Evolutionary conservation across 2,797 vertebrate genomes (phyloP).

Genomic region (Calcarius lapponicus): DNA sequence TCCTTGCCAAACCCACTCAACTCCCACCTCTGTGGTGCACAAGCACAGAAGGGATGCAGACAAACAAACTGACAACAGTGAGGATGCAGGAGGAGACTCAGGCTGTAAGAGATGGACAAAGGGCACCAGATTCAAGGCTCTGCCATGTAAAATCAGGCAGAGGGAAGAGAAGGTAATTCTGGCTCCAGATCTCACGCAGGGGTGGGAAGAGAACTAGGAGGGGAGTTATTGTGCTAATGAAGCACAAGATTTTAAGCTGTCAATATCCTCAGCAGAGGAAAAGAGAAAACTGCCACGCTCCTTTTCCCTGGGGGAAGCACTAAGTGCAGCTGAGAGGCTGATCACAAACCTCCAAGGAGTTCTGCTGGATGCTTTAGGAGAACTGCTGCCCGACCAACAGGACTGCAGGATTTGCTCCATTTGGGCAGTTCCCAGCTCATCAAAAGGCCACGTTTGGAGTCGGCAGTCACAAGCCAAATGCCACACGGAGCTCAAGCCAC

Average conservation of each 20-base stretch:
- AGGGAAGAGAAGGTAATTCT: neutral
- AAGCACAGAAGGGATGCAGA: neutral
- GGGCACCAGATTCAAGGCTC: neutral
- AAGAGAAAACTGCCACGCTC: neutral
- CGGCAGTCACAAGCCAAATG: neutral
- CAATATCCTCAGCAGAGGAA: neutral
- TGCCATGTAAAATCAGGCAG: neutral
- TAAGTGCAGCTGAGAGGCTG: slow-evolving; percentile 2
- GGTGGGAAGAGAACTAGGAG: neutral
- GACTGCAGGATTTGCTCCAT: neutral
- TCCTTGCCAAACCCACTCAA: fast-evolving
- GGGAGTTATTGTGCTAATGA: neutral
- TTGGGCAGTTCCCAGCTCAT: neutral
- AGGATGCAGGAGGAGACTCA: neutral
- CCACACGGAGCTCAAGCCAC: neutral
- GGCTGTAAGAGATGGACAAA: neutral
- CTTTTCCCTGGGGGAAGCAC: neutral
- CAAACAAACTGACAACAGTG: neutral
- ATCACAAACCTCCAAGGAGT: neutral
- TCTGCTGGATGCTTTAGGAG: neutral
- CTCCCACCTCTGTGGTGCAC: neutral
- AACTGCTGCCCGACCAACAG: neutral
- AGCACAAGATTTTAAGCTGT: neutral
- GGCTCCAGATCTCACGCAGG: neutral
- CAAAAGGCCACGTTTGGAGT: neutral